Evolutionary conservation across 2,113 vertebrate genomes (phyloP), one percentile per base, ranked within the genome.

Genomic region (Heteronetta atricapilla): DNA sequence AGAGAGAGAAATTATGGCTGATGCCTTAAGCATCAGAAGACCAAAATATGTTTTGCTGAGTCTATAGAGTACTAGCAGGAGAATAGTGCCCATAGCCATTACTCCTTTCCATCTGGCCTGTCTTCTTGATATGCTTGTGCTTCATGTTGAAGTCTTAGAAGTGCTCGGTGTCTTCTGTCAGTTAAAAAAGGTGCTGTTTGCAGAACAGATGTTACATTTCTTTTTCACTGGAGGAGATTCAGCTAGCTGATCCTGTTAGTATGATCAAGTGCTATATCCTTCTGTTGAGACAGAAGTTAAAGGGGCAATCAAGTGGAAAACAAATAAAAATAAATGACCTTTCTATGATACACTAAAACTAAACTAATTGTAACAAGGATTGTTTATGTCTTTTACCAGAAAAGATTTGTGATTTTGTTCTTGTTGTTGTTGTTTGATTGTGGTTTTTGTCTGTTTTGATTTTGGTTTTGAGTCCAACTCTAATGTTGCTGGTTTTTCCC

Each of bases 21-120:
- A 76, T 69, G 62, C 69, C 21, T 89, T 80, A 82, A 36, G 75
- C 67, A 89, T 29, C 36, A 80, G 50, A 87, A 87, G 44, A 70
- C 26, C 53, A 77, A 87, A 87, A 69, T 82, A 89, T 66, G 40
- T 79, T 92, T 88, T 91, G 4, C 13, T 93, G 34, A 89, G 44
- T 75, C 77, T 76, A 10, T 31, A 82, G 58, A 55, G 55, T 25
- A 31, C 31, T 64, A 85, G 44, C 29, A 62, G 87, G 85, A 53
- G 19, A 91, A 31, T 20, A 88, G 22, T 89, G 89, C 12, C 67
- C 76, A 28, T 69, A 80, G 62, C 13, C 55, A 48, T 72, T 84
- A 50, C n/a, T 87, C 9, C 11, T 80, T 93, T 82, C 91, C 81
- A 79, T 91, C 81, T 93, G 66, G 85, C 67, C 86, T 95, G 81